These are phyloP conservation scores for Panthera leo DNA, from an alignment of 2,113 vertebrate genomes.

Conservation along the genomic window DNA sequence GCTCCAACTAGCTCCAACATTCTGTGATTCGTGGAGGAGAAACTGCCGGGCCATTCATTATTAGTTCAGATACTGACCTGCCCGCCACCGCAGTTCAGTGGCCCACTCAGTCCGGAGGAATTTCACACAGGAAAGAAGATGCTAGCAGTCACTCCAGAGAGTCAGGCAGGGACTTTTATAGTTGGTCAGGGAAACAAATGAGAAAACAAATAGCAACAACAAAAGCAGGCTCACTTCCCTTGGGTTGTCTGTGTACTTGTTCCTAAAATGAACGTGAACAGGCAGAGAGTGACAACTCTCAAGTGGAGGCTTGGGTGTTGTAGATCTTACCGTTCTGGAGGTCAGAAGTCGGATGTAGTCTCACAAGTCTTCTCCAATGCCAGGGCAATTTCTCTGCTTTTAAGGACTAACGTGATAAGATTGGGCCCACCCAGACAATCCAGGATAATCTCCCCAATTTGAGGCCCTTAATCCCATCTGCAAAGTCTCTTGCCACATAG, in stretches of 20 bases:
- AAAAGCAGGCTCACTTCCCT: neutral
- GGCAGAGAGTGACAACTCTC: neutral
- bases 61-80: neutral
- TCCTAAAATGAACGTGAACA: neutral
- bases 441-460: neutral
- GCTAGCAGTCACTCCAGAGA: neutral
- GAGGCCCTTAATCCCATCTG: neutral
- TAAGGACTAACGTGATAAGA: neutral
- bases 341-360: neutral
- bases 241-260: neutral
- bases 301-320: neutral
- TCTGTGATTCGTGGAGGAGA: neutral
- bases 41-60: neutral
- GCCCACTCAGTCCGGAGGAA: neutral
- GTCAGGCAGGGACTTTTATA: neutral
- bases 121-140: neutral
- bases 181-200: neutral
- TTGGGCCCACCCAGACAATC: neutral
- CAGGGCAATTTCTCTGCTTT: neutral
- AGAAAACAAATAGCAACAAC: neutral
- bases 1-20: neutral
- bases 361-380: neutral
- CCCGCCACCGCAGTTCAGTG: neutral
- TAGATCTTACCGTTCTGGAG: neutral
- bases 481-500: neutral